These are phyloP conservation scores for Drosophila macrospina DNA, from an alignment of 2,888 invertebrate species.

Conservation along the genomic window DNA sequence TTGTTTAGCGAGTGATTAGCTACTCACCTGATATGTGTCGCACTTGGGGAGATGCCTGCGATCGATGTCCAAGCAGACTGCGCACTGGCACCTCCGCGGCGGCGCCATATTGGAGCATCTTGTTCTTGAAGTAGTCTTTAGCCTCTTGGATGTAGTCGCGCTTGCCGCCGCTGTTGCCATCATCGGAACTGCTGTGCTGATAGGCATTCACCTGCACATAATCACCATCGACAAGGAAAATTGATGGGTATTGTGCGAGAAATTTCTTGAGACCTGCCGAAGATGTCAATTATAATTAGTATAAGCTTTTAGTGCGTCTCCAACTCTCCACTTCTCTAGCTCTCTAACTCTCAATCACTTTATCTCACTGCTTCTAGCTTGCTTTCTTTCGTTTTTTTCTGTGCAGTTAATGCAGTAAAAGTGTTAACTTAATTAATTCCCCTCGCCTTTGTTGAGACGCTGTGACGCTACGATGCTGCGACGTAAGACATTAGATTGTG, in stretches of 20 bases:
- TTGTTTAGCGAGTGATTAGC: too few relatives aligned
- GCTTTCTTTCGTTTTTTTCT: background rate
- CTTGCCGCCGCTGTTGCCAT: slow-evolving; percentile 87
- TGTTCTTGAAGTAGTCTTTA: slow-evolving; percentile 98
- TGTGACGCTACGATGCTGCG: slow-evolving; percentile 32
- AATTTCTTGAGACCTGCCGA: slow-evolving; percentile 95
- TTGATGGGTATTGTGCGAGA: slow-evolving; percentile 97
- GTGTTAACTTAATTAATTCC: slow-evolving; percentile 68
- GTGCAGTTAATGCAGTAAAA: slow-evolving; percentile 65
- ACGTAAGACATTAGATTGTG: slow-evolving; percentile 30
- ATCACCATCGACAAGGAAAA: slow-evolving; percentile 97
- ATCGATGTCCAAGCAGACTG: slow-evolving; percentile 97
- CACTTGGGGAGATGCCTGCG: slow-evolving; percentile 98
- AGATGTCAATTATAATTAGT: slow-evolving; percentile 71
- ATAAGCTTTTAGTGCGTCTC: slow-evolving; percentile 55
- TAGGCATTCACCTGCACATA: slow-evolving; percentile 94
- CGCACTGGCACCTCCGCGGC: slow-evolving; percentile 98
- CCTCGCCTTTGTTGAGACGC: slow-evolving; percentile 16
- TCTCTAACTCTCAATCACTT: slow-evolving; percentile 3
- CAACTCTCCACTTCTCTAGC: background rate
- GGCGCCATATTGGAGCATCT: slow-evolving; percentile 97
- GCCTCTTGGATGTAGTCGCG: slow-evolving; percentile 98
- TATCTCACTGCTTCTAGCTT: slow-evolving; percentile 1
- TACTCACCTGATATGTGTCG: slow-evolving; percentile 93
- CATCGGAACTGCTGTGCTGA: slow-evolving; percentile 89